Conservation (phyloP, 2,113 vertebrate species). For the Lophochroa leadbeateri region DNA sequence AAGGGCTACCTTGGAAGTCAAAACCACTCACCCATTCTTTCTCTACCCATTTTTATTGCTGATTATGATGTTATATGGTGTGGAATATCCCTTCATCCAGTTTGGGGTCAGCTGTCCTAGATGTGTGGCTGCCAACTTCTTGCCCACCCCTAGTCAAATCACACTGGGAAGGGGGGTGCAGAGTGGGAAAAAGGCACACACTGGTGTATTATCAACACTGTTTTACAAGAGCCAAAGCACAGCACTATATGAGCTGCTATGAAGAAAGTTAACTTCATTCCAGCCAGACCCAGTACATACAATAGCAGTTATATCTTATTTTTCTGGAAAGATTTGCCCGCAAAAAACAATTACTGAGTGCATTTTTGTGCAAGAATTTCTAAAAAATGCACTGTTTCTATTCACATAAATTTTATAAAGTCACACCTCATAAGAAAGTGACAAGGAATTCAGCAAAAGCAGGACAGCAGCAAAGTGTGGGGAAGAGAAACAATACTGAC, state of each 20-base stretch:
- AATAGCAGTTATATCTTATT: not conserved
- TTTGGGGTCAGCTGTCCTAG: not conserved
- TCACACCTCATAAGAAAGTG: not conserved
- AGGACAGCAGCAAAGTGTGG: not conserved
- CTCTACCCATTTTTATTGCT: not conserved
- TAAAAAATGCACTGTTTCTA: not conserved
- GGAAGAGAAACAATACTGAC: not conserved
- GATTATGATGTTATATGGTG: not conserved
- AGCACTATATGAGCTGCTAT: not conserved
- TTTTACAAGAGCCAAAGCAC: not conserved
- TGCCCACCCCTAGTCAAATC: not conserved
- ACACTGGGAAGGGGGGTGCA: rapidly evolving
- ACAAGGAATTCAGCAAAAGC: not conserved
- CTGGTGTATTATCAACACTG: not conserved
- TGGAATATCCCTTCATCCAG: not conserved
- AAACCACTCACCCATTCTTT: not conserved
- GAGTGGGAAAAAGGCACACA: not conserved
- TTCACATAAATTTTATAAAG: not conserved
- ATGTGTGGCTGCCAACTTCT: not conserved
- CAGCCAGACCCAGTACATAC: not conserved
- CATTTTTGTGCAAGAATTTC: not conserved
- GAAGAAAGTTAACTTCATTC: not conserved
- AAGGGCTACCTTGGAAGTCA: not conserved
- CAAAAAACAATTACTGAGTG: not conserved
- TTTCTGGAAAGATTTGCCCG: not conserved